phyloP scores from a whole-genome alignment of 2,797 vertebrate genomes.

The Pachyuromys duprasi region DNA sequence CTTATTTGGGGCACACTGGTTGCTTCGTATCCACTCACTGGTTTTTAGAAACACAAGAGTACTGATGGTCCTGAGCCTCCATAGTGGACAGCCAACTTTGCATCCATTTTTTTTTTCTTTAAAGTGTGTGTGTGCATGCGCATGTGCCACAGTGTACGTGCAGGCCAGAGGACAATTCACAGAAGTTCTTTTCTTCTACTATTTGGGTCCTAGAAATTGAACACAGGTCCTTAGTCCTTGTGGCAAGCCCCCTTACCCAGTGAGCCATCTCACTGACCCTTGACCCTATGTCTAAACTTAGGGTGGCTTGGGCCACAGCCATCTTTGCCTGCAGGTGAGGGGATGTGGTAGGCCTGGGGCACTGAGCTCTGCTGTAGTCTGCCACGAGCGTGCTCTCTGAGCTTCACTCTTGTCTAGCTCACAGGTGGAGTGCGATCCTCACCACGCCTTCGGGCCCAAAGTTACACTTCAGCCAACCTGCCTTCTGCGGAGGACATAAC shows the following conservation, averaged over 20 bases:
- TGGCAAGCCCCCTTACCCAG: not conserved
- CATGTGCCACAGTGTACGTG: not conserved
- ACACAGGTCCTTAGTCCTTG: not conserved
- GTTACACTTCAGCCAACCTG: not conserved
- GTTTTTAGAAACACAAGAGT: accelerated
- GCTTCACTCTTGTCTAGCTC: slow-evolving; percentile 83
- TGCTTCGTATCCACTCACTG: accelerated
- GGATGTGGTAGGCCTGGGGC: not conserved
- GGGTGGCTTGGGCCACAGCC: not conserved
- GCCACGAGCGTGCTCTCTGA: not conserved
- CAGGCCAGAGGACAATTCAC: not conserved
- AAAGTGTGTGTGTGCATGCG: not conserved
- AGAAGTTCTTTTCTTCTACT: not conserved
- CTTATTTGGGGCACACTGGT: too few relatives aligned
- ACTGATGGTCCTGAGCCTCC: too few relatives aligned
- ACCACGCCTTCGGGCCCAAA: slow-evolving; percentile 86
- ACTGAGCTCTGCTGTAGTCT: accelerated
- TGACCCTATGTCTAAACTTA: not conserved
- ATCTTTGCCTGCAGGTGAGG: not conserved
- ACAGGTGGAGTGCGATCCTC: slow-evolving; percentile 84
- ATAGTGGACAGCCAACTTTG: accelerated
- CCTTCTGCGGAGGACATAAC: slow-evolving; percentile 64
- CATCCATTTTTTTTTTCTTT: not conserved
- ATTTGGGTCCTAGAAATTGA: not conserved
- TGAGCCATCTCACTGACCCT: not conserved